A percentile compares a stretch with the other conserved stretches of the same genome.
phyloP scores from a whole-genome alignment of 2,113 vertebrate genomes.

The Motacilla tschutschensis region DNA sequence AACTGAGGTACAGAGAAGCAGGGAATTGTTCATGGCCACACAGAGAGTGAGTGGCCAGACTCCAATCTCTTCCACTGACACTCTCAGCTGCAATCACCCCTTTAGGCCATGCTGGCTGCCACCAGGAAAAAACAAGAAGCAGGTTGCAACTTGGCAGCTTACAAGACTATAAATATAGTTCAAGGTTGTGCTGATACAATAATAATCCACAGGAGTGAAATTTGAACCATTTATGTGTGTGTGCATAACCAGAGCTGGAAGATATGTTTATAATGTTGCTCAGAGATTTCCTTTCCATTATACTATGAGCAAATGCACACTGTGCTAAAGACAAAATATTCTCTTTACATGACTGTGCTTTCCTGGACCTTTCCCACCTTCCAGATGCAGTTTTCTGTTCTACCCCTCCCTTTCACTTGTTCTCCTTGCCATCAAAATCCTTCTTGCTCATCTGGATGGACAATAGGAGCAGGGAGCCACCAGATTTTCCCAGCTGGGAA shows the following conservation, averaged over 20 bases:
- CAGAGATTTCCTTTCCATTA: conserved; percentile 23
- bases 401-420: not conserved
- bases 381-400: not conserved
- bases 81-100: not conserved
- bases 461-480: not conserved
- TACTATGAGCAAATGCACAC: not conserved
- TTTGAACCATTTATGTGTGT: conserved; percentile 36
- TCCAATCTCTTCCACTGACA: not conserved
- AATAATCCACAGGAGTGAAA: conserved; percentile 53
- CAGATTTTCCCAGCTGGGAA: not conserved
- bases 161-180: conserved; percentile 45
- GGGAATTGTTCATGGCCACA: not conserved
- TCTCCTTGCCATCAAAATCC: not conserved
- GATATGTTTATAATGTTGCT: conserved; percentile 18
- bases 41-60: not conserved
- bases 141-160: conserved; percentile 9
- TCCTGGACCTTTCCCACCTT: not conserved
- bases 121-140: conserved; percentile 20
- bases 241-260: conserved; percentile 7
- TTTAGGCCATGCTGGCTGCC: not conserved
- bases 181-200: conserved; percentile 28
- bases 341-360: not conserved
- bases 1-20: not conserved
- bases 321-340: not conserved
- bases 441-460: not conserved